Conservation (phyloP, 2,113 vertebrate genomes). For the Rhynchomys soricoides region DNA sequence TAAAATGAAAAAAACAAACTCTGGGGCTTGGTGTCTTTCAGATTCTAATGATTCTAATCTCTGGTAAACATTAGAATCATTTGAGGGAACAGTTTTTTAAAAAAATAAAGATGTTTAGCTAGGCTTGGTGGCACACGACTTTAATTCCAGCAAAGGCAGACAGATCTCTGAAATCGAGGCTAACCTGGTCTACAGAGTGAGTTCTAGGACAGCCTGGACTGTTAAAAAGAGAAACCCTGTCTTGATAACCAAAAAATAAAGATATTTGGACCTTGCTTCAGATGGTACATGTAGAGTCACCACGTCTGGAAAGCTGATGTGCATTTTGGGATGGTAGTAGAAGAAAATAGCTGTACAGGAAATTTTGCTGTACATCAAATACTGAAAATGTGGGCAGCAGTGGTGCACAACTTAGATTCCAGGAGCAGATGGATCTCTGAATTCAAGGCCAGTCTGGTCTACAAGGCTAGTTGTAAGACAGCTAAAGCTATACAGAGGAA, state of each 20-base stretch:
- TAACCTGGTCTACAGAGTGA: not conserved
- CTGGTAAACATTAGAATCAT: not conserved
- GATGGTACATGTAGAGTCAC: constrained; percentile 29
- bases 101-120: not conserved
- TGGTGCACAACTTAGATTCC: not conserved
- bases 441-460: not conserved
- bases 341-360: not conserved
- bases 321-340: not conserved
- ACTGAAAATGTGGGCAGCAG: not conserved
- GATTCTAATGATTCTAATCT: constrained; percentile 33
- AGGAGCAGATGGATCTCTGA: not conserved
- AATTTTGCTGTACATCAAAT: constrained; percentile 19
- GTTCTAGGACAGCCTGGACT: not conserved
- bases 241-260: not conserved
- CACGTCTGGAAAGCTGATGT: not conserved
- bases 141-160: not conserved
- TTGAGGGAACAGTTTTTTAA: not conserved
- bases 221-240: too few relatives aligned
- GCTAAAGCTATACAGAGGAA: not conserved
- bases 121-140: not conserved
- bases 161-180: too few relatives aligned
- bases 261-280: not conserved
- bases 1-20: not conserved
- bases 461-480: not conserved
- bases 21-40: not conserved